Evolutionary conservation across 2,113 vertebrate species (phyloP), one percentile per base, ranked within the genome.

Genomic region (Nematolebias whitei): DNA sequence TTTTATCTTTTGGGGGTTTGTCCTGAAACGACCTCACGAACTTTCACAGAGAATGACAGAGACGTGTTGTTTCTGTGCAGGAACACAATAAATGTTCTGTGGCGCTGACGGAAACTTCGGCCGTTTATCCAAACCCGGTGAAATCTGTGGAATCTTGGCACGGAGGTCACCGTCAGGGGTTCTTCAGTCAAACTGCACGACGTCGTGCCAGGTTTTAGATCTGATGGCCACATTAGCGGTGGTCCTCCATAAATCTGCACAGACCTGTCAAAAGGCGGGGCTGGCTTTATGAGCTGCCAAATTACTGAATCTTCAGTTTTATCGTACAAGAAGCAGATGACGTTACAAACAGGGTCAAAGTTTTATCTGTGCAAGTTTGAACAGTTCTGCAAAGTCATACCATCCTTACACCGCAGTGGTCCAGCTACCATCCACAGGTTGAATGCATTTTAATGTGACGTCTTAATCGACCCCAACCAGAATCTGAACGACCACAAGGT

Each of bases 401-500:
- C 41, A 16, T 18, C 6, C 23, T 18, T 5, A 40, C 77, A 52
- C 39, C 4, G 0, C 58, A 29, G 56, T 14, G 18, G 41, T 23
- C 20, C 23, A 20, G 57, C 67, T n/a, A n/a, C n/a, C n/a, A n/a
- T n/a, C n/a, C 19, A 56, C 63, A 38, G 2, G 29, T 63, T 54
- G 26, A 68, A 63, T 63, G 55, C 45, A 59, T 12, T 45, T 53
- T n/a, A 14, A 45, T 62, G 20, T 68, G 58, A 76, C 65, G 62
- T 56, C 51, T 56, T 15, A 64, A 23, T 56, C 4, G 18, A 64
- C 80, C 73, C 77, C 71, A 69, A 75, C 80, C 78, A 53, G 43
- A 38, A 75, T 58, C 60, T 43, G 35, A 67, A 29, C 54, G 55
- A 51, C 55, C 69, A 57, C 71, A 32, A 61, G n/a, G n/a, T n/a